Conservation (phyloP, 92 coral and sea anemone genomes). For the Actinostola sp. region DNA sequence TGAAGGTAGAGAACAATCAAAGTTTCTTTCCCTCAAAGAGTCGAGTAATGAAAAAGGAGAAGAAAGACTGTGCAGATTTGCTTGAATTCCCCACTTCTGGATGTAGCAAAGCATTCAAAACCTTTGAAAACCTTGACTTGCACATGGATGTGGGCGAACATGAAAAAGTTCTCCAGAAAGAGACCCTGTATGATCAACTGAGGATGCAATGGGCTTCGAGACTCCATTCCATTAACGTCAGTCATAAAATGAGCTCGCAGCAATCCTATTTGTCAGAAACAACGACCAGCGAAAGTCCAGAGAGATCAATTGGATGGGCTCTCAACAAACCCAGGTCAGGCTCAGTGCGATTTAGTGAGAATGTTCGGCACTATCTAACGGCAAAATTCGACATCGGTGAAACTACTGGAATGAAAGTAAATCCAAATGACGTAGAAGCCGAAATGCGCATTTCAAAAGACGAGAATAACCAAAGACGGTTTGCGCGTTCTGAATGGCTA, state of each 20-base stretch:
- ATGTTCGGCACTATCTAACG: neutral
- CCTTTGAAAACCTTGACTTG: slow-evolving; percentile 17
- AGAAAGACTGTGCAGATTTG: slow-evolving; percentile 6
- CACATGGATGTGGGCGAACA: slow-evolving; percentile 15
- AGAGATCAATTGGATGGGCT: neutral
- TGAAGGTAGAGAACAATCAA: neutral
- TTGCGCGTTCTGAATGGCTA: slow-evolving; percentile 24
- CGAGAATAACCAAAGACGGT: slow-evolving; percentile 26
- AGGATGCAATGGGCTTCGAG: neutral
- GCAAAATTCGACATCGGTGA: slow-evolving; percentile 20
- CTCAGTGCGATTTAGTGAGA: neutral
- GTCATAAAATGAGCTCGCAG: too few relatives aligned
- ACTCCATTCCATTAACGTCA: slow-evolving; percentile 5
- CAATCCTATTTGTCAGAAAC: too few relatives aligned
- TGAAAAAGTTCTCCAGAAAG: neutral
- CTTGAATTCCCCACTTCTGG: slow-evolving; percentile 17
- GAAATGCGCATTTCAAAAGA: slow-evolving; percentile 26
- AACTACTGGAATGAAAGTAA: slow-evolving; percentile 14
- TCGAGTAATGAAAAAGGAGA: slow-evolving; percentile 4
- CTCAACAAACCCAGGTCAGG: slow-evolving; percentile 7
- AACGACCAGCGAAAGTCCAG: slow-evolving; percentile 7
- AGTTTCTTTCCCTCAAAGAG: neutral
- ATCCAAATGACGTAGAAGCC: slow-evolving; percentile 13
- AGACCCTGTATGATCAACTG: slow-evolving; percentile 6
- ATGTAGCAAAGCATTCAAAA: slow-evolving; percentile 9